Base-by-base conservation (phyloP, 2,888 invertebrate species). In the Leucophenga montana region DNA sequence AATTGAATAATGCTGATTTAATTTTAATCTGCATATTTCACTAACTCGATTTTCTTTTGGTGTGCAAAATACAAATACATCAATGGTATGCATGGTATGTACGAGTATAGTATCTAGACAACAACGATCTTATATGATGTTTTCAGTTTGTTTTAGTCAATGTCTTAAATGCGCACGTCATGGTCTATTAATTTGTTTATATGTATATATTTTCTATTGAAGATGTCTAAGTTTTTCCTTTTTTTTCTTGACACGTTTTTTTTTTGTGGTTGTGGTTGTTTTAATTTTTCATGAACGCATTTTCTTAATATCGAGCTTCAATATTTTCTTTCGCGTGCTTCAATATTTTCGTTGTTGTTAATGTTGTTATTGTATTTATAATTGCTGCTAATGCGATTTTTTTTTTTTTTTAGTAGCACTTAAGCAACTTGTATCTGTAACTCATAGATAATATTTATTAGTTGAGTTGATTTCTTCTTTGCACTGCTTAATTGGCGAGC, bases 141-240 rank as follows among this genome's bases (percentile, higher is more conserved):
- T 54, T 27, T 22, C 22, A 33, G 33, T 66, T 50, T 27, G 5
- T 53, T 79, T 78, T 72, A 67, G 70, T 70, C 59, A 69, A 56
- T 64, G 73, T 83, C 62, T 39, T 39, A 3, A 48, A 64, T 64
- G 62, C 79, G 71, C 66, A 70, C 73, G 68, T 79, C 77, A 83
- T 81, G 81, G 81, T 81, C 81, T 81, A 81, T 81, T 84, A 81
- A 81, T 74, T 79, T 71, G 67, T 62, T 61, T 68, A 71, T 68
- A 68, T 70, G n/a, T 62, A 66, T 56, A 5, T 56, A 50, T 50
- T 57, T 31, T n/a, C 11, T 57, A 27, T 39, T 39, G n/a, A 50
- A 50, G 18, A 50, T 14, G 18, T 54, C 6, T 53, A 53, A 53
- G 20, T 54, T 20, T 54, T 54, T 54, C 20, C 71, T 77, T 76